phyloP scores from a whole-genome alignment of 2,113 vertebrate species.

The Cyrtonyx montezumae region DNA sequence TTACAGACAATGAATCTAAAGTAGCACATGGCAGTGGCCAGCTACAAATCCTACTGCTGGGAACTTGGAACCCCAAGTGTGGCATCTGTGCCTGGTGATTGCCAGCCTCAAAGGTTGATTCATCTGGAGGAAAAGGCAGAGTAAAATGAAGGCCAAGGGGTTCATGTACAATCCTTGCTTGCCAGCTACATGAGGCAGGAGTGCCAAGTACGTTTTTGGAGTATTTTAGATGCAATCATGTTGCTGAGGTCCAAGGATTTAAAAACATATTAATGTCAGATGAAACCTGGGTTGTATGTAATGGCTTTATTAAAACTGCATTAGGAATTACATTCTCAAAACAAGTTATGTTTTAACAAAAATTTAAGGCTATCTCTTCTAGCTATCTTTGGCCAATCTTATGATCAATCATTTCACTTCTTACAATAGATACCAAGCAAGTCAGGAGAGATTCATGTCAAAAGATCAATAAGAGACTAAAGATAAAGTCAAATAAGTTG shows the following conservation, averaged over 20 bases:
- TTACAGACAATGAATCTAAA: conserved; percentile 44
- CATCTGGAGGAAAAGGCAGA: conserved; percentile 11
- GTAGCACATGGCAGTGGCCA: neutral
- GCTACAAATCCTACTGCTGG: conserved; percentile 48
- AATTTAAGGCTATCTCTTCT: neutral
- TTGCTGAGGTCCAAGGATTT: neutral
- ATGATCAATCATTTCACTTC: conserved; percentile 7
- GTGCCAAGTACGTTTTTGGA: conserved; percentile 28
- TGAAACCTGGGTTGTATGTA: neutral
- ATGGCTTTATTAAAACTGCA: neutral
- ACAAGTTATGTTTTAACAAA: neutral
- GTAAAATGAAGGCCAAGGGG: neutral
- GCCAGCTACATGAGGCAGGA: neutral
- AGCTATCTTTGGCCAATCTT: neutral
- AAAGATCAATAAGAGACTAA: conserved; percentile 19
- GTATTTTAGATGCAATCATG: neutral
- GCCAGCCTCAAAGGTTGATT: conserved; percentile 39
- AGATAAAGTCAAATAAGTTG: neutral
- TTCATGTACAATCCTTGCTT: neutral
- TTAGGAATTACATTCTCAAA: neutral
- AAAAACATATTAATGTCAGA: conserved; percentile 5
- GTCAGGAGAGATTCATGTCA: neutral
- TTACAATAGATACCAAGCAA: conserved; percentile 12
- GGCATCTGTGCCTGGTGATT: conserved; percentile 45
- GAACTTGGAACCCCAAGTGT: conserved; percentile 12